Evolutionary conservation across 2,113 vertebrate species (phyloP), one percentile per base, ranked within the genome.

Genomic region (Anthoscopus minutus): DNA sequence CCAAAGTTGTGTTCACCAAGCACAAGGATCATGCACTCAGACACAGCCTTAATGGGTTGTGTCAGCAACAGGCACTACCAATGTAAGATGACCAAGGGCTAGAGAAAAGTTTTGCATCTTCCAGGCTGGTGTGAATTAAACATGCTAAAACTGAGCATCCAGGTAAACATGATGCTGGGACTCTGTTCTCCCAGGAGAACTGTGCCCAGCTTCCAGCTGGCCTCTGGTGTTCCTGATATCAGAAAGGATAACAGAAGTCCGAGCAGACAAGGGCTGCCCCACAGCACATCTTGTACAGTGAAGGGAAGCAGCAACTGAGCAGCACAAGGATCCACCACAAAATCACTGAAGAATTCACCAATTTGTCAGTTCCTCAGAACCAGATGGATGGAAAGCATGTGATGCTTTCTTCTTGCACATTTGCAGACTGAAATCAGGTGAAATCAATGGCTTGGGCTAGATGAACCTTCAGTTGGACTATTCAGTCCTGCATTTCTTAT

Each of bases 291-390:
- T 62, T 38, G 30, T 27, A 56, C 6, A 2, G 50, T 33, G 51
- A 74, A 42, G 42, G 62, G 67, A 60, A 92, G 88, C 38, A 25
- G 54, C 21, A 16, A 35, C 11, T 25, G 66, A 73, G 72, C 71
- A 83, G 71, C 9, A 21, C 30, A 65, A 88, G 61, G 48, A 50
- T 57, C 78, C 58, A 35, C 69, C 33, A 40, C 21, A 58, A 74
- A 45, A 27, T 47, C 62, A 70, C 72, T 58, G 79, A 90, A 88
- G 69, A 54, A 86, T 77, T 81, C 72, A 61, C 10, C 81, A 11
- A 78, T 92, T 42, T 84, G 57, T 71, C 87, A 76, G 77, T 81
- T 60, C 80, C 73, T 90, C 58, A 69, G 80, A 96, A 94, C 48
- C 57, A 81, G 65, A 51, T 31, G 57, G 61, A 30, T 83, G 53